phyloP scores from a whole-genome alignment of 1,140 invertebrate species.

The Pomacea maculata region DNA sequence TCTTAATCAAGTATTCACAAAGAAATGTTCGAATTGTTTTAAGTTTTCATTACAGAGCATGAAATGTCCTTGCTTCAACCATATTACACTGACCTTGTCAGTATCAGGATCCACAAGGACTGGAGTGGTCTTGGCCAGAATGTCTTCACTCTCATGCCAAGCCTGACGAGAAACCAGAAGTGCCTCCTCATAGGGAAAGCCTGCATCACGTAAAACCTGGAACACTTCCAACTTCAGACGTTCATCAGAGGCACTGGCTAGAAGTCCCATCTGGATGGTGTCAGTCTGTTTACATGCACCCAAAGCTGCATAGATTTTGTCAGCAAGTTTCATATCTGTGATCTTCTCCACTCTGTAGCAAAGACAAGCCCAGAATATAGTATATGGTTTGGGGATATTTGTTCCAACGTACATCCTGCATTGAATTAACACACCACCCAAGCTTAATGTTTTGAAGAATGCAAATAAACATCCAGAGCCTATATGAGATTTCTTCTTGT shows the following conservation, averaged over 20 bases:
- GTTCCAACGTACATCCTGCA: too few species aligned
- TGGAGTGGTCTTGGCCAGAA: constrained; percentile 31
- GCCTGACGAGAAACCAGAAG: constrained; percentile 49
- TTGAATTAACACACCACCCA: too few species aligned
- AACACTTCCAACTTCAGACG: constrained; percentile 60
- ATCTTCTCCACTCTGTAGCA: constrained; percentile 50
- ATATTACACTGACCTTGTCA: constrained; percentile 23
- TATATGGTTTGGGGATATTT: too few species aligned
- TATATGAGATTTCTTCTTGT: too few species aligned
- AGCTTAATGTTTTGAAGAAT: too few species aligned
- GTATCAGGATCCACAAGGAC: constrained; percentile 34
- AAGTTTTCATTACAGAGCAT: too few species aligned
- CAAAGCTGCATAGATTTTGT: constrained; percentile 59
- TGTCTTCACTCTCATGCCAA: constrained; percentile 46
- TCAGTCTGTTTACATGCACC: constrained; percentile 54
- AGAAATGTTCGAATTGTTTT: too few species aligned
- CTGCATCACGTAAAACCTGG: constrained; percentile 58
- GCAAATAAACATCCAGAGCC: too few species aligned
- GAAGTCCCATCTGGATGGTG: constrained; percentile 59
- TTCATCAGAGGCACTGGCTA: constrained; percentile 62
- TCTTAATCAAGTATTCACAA: too few species aligned
- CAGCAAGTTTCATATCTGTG: constrained; percentile 44
- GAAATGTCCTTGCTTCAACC: too few species aligned
- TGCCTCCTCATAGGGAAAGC: constrained; percentile 57
- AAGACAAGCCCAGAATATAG: background rate